A percentile compares a stretch with the other conserved stretches of the same genome.
Conservation (phyloP, 1,140 invertebrate genomes). For the Phortica variegata region DNA sequence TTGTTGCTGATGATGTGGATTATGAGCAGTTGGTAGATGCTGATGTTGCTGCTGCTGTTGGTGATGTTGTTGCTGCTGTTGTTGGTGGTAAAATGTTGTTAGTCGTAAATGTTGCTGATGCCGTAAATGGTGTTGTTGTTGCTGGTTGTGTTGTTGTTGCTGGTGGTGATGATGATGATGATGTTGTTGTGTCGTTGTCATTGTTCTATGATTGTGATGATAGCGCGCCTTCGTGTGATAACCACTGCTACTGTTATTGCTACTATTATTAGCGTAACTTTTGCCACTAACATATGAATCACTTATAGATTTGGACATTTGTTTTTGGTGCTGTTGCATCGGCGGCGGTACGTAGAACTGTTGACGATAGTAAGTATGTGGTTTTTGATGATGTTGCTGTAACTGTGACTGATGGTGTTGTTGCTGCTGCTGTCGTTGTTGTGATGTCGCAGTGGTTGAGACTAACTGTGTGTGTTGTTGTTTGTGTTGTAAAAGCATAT, state of each 20-base stretch:
- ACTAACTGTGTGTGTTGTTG: constrained; percentile 8
- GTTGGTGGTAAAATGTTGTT: neutral
- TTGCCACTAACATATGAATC: constrained; percentile 7
- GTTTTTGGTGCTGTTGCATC: constrained; percentile 46
- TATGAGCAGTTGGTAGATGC: constrained; percentile 8
- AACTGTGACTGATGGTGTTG: constrained; percentile 5
- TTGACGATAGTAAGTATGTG: constrained; percentile 38
- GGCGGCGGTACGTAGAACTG: constrained; percentile 53
- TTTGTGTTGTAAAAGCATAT: no score
- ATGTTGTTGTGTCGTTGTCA: neutral
- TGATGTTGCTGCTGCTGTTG: constrained; percentile 27
- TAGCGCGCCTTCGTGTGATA: constrained; percentile 7
- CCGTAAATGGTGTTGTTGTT: constrained; percentile 21
- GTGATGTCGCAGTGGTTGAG: neutral
- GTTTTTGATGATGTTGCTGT: constrained; percentile 9
- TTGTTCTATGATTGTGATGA: constrained; percentile 1
- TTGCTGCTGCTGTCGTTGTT: neutral
- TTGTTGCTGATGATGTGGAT: constrained; percentile 11
- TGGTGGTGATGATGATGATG: constrained; percentile 15
- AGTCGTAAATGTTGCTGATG: constrained; percentile 24
- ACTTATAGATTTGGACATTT: constrained; percentile 32
- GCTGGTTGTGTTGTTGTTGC: constrained; percentile 17
- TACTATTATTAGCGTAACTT: neutral
- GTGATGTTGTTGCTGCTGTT: constrained; percentile 20
- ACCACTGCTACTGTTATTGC: constrained; percentile 3